Base-by-base conservation (phyloP, 2,113 vertebrate species). In the Puffinus mauretanicus region DNA sequence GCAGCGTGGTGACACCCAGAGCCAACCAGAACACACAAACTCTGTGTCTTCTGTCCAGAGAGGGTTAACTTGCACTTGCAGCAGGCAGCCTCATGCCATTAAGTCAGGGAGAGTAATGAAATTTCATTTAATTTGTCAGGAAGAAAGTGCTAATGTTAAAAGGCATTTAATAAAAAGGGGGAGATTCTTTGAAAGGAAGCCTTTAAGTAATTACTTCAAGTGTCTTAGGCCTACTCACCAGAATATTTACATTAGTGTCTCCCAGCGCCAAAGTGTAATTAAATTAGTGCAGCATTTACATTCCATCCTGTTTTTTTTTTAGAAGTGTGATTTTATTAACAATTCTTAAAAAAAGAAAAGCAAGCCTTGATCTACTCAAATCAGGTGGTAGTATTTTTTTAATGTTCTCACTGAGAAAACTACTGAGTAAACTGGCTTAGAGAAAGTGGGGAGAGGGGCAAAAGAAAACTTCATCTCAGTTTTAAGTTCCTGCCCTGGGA, bases 91-190 rank as follows among this genome's bases (percentile, higher is more conserved):
- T 98, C 97, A 98, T 99, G 98, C 99, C 99, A 99, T 99, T 99
- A 99, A 99, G 99, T 98, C 98, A 98, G 98, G 98, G 98, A 98
- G 98, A 99, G 99, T 99, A 99, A 99, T 99, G 99, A 99, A 99
- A 99, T 99, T 99, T 99, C 98, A 99, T 99, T 99, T 99, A 99
- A 99, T 99, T 99, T 99, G 99, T 99, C 99, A 99, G 98, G 98
- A 99, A 99, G 98, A 99, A 99, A 99, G 99, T 99, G 99, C 99
- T 99, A 99, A 99, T 99, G 99, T 99, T 99, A 99, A 99, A 99
- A 99, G 99, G 99, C 98, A 99, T 99, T 99, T 99, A 98, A 99
- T 99, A 99, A 99, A 99, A 98, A 98, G 96, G 97, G 96, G 97
- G 97, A 97, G 98, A 97, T 98, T 98, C 98, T 99, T 98, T 99